Evolutionary conservation across 2,888 invertebrate species (phyloP), one percentile per base, ranked within the genome.

Genomic region (Lithophane socia): DNA sequence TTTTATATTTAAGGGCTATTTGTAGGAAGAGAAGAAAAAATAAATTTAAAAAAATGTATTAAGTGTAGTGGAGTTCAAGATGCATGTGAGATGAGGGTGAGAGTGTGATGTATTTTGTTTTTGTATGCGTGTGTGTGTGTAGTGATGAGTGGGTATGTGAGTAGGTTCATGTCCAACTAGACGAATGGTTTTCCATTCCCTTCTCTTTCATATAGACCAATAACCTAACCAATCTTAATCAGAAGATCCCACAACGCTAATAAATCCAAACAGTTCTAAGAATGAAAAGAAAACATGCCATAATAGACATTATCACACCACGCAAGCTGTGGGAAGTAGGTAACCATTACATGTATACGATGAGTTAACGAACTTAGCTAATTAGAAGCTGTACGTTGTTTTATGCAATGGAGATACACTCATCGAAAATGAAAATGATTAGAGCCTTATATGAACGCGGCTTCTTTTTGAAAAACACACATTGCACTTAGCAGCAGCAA

Each of bases 241-340:
- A 64, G 75, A 47, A 58, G 29, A 67, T 83, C 29, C 42, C 83
- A 77, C 66, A 63, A 21, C 47, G 12, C 42, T 44, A 44, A 77
- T 44, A 79, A 78, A 83, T 78, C 47, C 42, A 79, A 83, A 78
- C 7, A 29, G 58, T 42, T 61, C 81, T 42, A 44, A 68, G 70
- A 74, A 85, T 63, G 37, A 29, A 72, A 81, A 70, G 52, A 74
- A 82, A 70, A 83, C 84, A 64, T 18, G 16, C 68, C 66, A 42
- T n/a, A 63, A 52, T 13, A 56, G 75, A 85, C 68, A 29, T 60
- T 81, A 82, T 82, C 82, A n/a, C 56, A 49, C 3, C 63, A 64
- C 42, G 52, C 65, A 2, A 60, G 12, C 52, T 58, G 82, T 82
- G 82, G 37, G 82, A 82, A 82, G 2, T 12, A 7, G 82, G 86